Evolutionary conservation across 1,140 invertebrate species (phyloP).

Genomic region (Gerris buenoi): DNA sequence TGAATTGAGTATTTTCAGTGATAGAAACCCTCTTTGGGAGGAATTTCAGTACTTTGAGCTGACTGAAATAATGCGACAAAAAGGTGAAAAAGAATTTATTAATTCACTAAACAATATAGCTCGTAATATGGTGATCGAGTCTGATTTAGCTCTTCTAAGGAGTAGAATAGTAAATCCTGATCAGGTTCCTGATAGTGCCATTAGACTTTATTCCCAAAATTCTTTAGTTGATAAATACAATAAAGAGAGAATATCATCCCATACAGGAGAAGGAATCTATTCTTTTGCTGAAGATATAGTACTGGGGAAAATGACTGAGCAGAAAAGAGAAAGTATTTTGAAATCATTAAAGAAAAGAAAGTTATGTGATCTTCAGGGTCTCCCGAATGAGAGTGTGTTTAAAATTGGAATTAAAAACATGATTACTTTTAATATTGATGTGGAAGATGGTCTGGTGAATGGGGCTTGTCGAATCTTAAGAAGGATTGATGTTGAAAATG

Average conservation of each 20-base stretch:
- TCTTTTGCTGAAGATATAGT: not conserved
- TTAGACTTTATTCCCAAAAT: not conserved
- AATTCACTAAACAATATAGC: not conserved
- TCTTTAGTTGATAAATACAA: not conserved
- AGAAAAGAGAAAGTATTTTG: not conserved
- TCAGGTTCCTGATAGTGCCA: not conserved
- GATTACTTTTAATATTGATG: not conserved
- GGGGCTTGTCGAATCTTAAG: too few relatives aligned
- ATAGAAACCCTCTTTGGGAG: constrained; percentile 8
- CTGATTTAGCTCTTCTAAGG: not conserved
- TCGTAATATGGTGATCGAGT: not conserved
- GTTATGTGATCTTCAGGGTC: not conserved
- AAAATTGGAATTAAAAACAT: not conserved
- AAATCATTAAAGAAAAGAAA: not conserved
- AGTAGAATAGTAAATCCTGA: not conserved
- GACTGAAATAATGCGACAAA: not conserved
- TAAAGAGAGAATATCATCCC: not conserved
- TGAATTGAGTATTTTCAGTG: not conserved
- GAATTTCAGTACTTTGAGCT: constrained; percentile 7
- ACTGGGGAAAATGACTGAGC: not conserved
- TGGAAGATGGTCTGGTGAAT: not conserved
- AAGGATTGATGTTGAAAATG: too few relatives aligned
- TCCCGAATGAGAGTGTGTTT: not conserved
- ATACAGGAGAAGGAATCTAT: not conserved
- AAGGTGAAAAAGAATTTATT: not conserved